A percentile compares a stretch with the other conserved stretches of the same genome.
phyloP scores from a whole-genome alignment of 2,888 invertebrate genomes.

The Pimpla rufipes region DNA sequence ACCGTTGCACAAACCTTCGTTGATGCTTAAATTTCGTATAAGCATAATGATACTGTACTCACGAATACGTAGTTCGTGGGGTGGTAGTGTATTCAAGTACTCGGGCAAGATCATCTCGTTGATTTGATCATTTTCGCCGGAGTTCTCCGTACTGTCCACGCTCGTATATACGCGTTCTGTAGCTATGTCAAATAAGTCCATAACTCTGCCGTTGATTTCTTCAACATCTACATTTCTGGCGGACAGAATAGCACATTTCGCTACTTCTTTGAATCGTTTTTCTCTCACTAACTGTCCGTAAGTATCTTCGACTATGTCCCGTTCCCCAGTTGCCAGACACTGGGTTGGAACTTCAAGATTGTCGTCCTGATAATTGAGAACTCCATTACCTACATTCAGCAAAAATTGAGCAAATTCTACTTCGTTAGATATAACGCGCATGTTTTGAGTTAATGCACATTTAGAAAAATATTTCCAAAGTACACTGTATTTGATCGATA shows the following conservation, averaged over 20 bases:
- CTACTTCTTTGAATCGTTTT: constrained; percentile 52
- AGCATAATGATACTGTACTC: no score
- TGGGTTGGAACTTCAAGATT: constrained; percentile 62
- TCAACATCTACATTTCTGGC: constrained; percentile 70
- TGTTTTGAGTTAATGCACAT: constrained; percentile 69
- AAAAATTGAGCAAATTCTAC: constrained; percentile 69
- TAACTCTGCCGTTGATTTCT: constrained; percentile 68
- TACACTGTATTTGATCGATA: constrained; percentile 65
- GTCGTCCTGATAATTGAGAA: constrained; percentile 66
- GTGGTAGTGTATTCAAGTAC: no score
- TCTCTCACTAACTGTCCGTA: constrained; percentile 59
- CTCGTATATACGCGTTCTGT: constrained; percentile 59
- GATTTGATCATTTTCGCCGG: no score
- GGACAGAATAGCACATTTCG: constrained; percentile 67
- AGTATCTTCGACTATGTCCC: constrained; percentile 63
- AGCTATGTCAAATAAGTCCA: constrained; percentile 59
- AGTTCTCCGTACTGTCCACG: constrained; percentile 59
- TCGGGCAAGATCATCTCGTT: no score
- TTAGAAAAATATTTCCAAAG: constrained; percentile 67
- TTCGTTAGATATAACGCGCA: constrained; percentile 65
- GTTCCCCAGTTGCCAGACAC: constrained; percentile 46
- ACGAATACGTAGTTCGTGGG: no score
- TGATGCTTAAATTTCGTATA: no score
- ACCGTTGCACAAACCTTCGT: no score
- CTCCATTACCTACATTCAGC: constrained; percentile 67